These are phyloP conservation scores for Saturnia japonica DNA, from an alignment of 2,888 invertebrate genomes.

Conservation along the genomic window DNA sequence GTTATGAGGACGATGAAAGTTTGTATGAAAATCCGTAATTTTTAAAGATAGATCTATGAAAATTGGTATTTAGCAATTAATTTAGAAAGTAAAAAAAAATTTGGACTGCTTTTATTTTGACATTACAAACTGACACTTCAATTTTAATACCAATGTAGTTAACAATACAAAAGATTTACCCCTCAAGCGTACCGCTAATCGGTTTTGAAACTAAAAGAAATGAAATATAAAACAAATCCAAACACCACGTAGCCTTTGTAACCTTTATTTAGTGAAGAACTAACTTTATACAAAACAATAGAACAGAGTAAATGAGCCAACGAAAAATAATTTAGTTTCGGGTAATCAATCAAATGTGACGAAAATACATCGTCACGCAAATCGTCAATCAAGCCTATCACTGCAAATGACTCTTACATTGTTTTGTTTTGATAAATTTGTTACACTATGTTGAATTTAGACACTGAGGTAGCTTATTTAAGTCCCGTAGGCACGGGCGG, in stretches of 20 bases:
- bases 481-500: too few species aligned
- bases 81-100: too few species aligned
- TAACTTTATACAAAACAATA: neutral
- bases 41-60: too few species aligned
- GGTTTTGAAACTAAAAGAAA: neutral
- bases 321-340: neutral
- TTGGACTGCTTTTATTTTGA: too few species aligned
- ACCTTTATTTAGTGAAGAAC: neutral
- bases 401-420: neutral
- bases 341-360: conserved; percentile 1
- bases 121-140: too few species aligned
- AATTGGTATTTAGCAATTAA: too few species aligned
- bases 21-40: too few species aligned
- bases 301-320: neutral
- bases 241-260: neutral
- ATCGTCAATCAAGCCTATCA: neutral
- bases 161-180: neutral
- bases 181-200: neutral
- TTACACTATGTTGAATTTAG: neutral
- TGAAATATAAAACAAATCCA: neutral
- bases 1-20: too few species aligned
- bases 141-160: too few species aligned
- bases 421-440: neutral
- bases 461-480: neutral
- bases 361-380: conserved; percentile 8